phyloP scores from a whole-genome alignment of 2,888 invertebrate genomes.

The Elgonia sp. region DNA sequence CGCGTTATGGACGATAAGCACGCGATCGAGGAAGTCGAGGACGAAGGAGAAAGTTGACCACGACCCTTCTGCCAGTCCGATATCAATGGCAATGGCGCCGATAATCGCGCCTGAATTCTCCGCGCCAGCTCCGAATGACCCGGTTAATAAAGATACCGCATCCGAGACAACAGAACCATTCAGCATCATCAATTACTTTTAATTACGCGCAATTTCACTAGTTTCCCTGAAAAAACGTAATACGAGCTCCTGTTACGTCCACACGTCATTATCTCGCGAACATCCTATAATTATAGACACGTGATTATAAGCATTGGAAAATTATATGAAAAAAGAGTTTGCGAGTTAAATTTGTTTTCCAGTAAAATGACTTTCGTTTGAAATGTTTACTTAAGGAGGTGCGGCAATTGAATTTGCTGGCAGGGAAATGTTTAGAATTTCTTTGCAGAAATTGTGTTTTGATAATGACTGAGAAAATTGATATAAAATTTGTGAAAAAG shows the following conservation, averaged over 20 bases:
- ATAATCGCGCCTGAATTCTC: conserved; percentile 67
- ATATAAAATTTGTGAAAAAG: too few relatives aligned
- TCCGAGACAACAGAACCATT: conserved; percentile 24
- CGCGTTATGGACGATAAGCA: conserved; percentile 78
- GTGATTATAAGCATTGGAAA: not conserved
- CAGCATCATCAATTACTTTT: conserved; percentile 12
- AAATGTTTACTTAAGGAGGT: too few relatives aligned
- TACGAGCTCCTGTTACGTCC: conserved; percentile 38
- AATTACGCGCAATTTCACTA: conserved; percentile 54
- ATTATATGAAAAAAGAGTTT: too few relatives aligned
- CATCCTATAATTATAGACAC: conserved; percentile 37
- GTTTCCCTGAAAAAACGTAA: conserved; percentile 55
- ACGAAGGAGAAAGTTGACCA: conserved; percentile 85
- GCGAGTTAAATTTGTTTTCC: too few relatives aligned
- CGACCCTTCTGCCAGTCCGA: conserved; percentile 79
- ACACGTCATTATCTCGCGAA: conserved; percentile 25
- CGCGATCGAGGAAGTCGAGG: conserved; percentile 80
- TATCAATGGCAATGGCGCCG: conserved; percentile 74
- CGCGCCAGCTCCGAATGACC: conserved; percentile 45
- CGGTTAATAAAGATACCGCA: conserved; percentile 60
- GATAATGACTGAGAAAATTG: too few relatives aligned
- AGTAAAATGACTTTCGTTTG: too few relatives aligned
- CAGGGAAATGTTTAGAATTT: too few relatives aligned
- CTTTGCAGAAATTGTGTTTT: too few relatives aligned
- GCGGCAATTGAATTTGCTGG: too few relatives aligned